A percentile compares a stretch with the other conserved stretches of the same genome.
These are phyloP conservation scores for Varecia variegata DNA, from an alignment of 2,797 vertebrate genomes.

Conservation along the genomic window DNA sequence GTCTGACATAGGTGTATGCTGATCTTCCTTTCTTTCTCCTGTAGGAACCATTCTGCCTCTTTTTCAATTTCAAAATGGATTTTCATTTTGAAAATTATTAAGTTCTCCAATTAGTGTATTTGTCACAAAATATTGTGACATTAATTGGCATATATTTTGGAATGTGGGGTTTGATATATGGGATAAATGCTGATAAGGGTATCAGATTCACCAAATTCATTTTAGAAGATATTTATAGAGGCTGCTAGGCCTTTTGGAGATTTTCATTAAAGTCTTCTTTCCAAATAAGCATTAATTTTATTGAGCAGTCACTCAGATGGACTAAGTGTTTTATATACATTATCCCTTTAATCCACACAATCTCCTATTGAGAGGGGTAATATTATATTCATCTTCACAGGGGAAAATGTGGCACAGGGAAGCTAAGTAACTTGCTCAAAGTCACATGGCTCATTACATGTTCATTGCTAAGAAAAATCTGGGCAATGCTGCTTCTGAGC, in stretches of 20 bases:
- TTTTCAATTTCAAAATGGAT: conserved; percentile 20
- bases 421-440: neutral
- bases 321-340: neutral
- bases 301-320: neutral
- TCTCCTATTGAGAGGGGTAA: neutral
- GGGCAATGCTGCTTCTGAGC: neutral
- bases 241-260: neutral
- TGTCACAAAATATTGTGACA: neutral
- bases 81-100: conserved; percentile 21
- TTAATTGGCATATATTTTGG: neutral
- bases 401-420: neutral
- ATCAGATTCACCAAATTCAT: neutral
- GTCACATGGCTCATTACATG: neutral
- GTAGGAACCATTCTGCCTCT: neutral
- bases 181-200: neutral
- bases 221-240: conserved; percentile 7
- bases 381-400: neutral
- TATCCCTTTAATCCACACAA: neutral
- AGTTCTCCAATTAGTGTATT: neutral
- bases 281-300: conserved; percentile 28
- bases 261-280: conserved; percentile 37
- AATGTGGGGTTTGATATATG: neutral
- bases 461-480: neutral
- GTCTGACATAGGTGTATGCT: neutral
- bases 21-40: neutral